Evolutionary conservation across 2,797 vertebrate species (phyloP).

Genomic region (Crocidura indochinensis): DNA sequence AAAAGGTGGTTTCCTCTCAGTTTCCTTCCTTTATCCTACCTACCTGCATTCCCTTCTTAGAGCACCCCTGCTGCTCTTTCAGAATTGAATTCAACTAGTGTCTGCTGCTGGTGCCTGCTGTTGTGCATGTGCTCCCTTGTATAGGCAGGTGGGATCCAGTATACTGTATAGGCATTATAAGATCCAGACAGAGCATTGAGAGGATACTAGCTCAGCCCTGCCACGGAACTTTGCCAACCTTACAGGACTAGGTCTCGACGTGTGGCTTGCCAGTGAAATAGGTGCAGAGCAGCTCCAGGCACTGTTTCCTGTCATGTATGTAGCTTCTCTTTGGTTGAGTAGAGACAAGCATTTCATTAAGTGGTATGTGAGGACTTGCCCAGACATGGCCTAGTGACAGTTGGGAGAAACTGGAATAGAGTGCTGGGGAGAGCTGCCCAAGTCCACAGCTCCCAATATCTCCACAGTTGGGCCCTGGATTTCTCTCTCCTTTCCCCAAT

Average conservation of each 20-base stretch:
- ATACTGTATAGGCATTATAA: neutral
- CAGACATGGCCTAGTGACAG: neutral
- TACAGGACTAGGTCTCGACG: neutral
- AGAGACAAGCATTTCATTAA: neutral
- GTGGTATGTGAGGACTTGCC: neutral
- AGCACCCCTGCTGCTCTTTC: neutral
- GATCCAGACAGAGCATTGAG: neutral
- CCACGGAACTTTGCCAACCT: neutral
- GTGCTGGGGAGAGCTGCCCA: neutral
- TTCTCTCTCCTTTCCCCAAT: neutral
- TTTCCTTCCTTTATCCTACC: neutral
- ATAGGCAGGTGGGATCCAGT: neutral
- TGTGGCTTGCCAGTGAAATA: neutral
- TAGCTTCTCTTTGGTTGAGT: neutral
- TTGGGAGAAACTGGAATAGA: neutral
- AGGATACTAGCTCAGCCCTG: neutral
- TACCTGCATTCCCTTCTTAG: neutral
- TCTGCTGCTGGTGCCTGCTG: neutral
- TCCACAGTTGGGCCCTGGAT: neutral
- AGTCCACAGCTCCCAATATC: neutral
- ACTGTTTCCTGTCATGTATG: too few relatives aligned
- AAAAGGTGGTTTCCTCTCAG: too few relatives aligned
- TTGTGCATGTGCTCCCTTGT: accelerated
- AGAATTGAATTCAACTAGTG: neutral
- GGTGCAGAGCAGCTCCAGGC: neutral